Conservation (phyloP, 2,797 vertebrate species). For the Sphaeramia orbicularis region DNA sequence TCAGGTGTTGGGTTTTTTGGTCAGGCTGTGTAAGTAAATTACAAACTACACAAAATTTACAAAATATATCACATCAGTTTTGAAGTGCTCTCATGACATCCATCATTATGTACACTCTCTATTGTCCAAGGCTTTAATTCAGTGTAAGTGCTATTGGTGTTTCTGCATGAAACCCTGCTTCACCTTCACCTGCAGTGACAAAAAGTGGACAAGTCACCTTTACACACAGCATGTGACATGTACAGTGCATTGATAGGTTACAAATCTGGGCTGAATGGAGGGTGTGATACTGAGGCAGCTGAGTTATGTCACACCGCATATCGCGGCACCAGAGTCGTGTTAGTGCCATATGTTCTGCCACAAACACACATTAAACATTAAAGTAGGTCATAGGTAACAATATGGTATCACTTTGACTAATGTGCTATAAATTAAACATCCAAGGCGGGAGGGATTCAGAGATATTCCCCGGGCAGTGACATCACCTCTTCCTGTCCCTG, state of each 20-base stretch:
- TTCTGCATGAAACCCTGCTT: background rate
- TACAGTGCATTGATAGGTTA: background rate
- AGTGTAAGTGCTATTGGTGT: background rate
- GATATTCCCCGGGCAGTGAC: constrained; percentile 76
- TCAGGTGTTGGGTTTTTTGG: too few species aligned
- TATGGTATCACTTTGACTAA: constrained; percentile 73
- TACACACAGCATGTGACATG: background rate
- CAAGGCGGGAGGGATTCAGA: constrained; percentile 65
- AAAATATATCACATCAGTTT: too few species aligned
- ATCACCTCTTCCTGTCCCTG: constrained; percentile 71
- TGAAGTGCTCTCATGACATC: too few species aligned
- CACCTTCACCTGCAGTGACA: constrained; percentile 14
- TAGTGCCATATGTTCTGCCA: constrained; percentile 51
- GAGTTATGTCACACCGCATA: constrained; percentile 41
- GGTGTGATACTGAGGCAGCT: constrained; percentile 23
- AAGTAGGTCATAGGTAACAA: constrained; percentile 75
- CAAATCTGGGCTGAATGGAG: constrained; percentile 9
- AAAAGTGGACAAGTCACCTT: background rate
- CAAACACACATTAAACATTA: constrained; percentile 41
- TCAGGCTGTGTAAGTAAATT: too few species aligned
- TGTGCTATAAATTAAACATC: constrained; percentile 75
- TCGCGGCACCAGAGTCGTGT: constrained; percentile 29
- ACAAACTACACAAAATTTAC: too few species aligned
- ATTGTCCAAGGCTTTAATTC: background rate
- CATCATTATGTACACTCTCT: too few species aligned